Percentiles rank a stretch among this genome's conserved stretches.
Evolutionary conservation across 2,888 invertebrate species (phyloP).

Genomic region (Nephrotoma guestfalica): DNA sequence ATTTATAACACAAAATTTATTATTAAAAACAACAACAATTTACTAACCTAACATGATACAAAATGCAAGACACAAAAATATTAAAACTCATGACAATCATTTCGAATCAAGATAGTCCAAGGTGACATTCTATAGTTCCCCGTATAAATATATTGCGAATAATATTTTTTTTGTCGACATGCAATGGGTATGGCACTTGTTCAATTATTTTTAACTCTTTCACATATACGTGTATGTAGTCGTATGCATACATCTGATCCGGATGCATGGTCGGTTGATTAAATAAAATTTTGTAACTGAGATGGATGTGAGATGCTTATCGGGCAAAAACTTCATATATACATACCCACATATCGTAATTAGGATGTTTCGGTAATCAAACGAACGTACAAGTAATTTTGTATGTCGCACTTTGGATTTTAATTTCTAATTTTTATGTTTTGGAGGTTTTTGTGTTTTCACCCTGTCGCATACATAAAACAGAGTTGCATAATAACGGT

Average conservation of each 20-base stretch:
- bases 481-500: neutral
- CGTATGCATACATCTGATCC: neutral
- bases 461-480: neutral
- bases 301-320: neutral
- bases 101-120: neutral
- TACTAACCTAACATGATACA: neutral
- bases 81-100: neutral
- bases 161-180: neutral
- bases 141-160: neutral
- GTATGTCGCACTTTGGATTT: neutral
- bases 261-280: neutral
- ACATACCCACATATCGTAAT: neutral
- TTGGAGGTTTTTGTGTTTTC: neutral
- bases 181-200: neutral
- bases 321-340: neutral
- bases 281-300: neutral
- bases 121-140: neutral
- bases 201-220: neutral
- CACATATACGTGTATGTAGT: too few relatives aligned
- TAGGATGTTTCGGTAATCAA: neutral
- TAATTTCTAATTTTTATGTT: neutral
- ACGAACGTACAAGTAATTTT: neutral
- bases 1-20: neutral
- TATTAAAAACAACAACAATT: neutral
- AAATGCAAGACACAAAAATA: neutral